Evolutionary conservation across 2,797 vertebrate species (phyloP), one percentile per base, ranked within the genome.

Genomic region (Sebastes melanostomus): DNA sequence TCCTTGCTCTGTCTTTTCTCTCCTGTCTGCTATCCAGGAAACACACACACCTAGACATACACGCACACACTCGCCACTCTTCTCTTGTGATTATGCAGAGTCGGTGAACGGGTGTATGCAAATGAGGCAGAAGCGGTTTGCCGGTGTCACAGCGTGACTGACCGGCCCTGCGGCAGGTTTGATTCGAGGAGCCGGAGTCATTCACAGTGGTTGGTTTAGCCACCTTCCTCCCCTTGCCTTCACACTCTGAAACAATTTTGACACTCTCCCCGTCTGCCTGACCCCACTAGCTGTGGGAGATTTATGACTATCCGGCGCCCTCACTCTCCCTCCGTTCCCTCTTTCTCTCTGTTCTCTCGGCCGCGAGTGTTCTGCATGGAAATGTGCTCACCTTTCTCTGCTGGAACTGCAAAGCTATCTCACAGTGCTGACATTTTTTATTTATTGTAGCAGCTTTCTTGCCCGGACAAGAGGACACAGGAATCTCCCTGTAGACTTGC

Each of bases 231-330:
- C 78, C 75, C 77, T 81, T 84, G 75, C 81, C 67, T 88, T 90
- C 90, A 88, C 88, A 80, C 87, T 61, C 75, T 75, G 83, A 89
- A 92, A 93, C 92, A 86, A 88, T 93, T 93, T 88, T 90, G 93
- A 93, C 92, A 90, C 88, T 79, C 72, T 90, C 83, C 50, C 86
- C 46, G 29, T 84, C 80, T 69, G 81, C 82, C 89, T 92, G 90
- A 92, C 92, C 91, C 90, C 70, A 83, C 67, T 75, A 90, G 87
- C 91, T 85, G 86, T 82, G 84, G 87, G 90, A 93, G 92, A 94
- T 93, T 94, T 93, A 94, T 92, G 91, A 92, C 76, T 82, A 50
- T 74, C 85, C 16, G 71, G 75, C 85, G 82, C 70, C 55, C 73
- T 68, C 72, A 4, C 80, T 84, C 78, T 52, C 73, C 46, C 66